Base-by-base conservation (phyloP, 2,888 invertebrate genomes). In the Plutella xylostella region DNA sequence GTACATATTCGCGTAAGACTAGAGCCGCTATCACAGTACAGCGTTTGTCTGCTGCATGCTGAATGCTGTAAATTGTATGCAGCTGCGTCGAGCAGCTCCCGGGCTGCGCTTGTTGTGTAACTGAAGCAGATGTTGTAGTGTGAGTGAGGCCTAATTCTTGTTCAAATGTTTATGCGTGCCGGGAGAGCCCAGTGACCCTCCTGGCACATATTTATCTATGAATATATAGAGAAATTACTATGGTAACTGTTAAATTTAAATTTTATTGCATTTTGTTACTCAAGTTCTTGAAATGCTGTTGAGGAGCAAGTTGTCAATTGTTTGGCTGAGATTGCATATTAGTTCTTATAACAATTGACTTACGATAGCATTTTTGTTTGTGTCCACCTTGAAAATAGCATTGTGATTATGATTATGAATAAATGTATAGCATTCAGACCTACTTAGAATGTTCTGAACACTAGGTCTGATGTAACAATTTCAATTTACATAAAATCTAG, bases 231-330 rank as follows among this genome's bases (percentile, higher is more conserved):
- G 74, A 79, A 74, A 78, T 69, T 65, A 80, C 80, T 83, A 83
- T 78, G 63, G 65, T 83, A 78, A 82, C 74, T 83, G 80, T 83
- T 83, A 73, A 76, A 82, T 76, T 83, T 83, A 73, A 76, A 82
- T 77, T 79, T 76, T 75, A 77, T 76, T 72, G 76, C 77, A 69
- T 82, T 82, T 77, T 76, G 78, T 83, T 80, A 77, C 73, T 75
- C 66, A 73, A 68, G 63, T 65, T 66, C 18, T 65, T 58, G 63
- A 57, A 63, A 60, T 47, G 55, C 52, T 22, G 20, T 21, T 31
- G 21, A 47, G 31, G 18, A 12, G 33, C 30, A 33, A 37, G 41
- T 42, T 17, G 4, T 31, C 34, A 30, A 45, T 41, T 39, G 43
- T 38, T 42, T n/a, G 28, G 18, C 19, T 19, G 20, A 20, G 15